phyloP scores from a whole-genome alignment of 2,113 vertebrate species.

The Macaca nemestrina region DNA sequence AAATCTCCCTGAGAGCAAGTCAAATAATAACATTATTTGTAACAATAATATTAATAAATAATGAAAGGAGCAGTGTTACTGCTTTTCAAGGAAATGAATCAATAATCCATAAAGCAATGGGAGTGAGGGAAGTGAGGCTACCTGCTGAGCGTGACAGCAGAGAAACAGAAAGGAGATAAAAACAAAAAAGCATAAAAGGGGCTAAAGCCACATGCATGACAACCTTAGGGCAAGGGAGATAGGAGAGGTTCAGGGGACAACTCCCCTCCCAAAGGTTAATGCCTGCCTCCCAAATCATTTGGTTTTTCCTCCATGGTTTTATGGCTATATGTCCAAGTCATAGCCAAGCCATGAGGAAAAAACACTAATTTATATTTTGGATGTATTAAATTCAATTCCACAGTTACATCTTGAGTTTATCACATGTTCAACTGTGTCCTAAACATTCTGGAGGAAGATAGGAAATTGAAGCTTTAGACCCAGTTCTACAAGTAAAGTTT shows the following conservation, averaged over 20 bases:
- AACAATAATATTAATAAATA: slow-evolving; percentile 68
- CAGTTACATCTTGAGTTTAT: not conserved
- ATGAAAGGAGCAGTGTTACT: slow-evolving; percentile 68
- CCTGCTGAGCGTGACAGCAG: not conserved
- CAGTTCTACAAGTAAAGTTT: not conserved
- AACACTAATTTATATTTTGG: not conserved
- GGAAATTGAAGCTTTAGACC: not conserved
- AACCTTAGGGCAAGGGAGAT: not conserved
- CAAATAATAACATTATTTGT: slow-evolving; percentile 57
- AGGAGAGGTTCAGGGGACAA: not conserved
- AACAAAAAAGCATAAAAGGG: not conserved
- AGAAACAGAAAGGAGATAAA: not conserved
- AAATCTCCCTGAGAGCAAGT: slow-evolving; percentile 56
- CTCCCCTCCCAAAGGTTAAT: not conserved
- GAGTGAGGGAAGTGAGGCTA: slow-evolving; percentile 12
- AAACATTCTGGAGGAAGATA: rapidly evolving
- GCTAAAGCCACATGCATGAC: not conserved
- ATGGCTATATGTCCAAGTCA: not conserved
- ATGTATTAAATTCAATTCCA: not conserved
- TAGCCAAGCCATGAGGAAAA: not conserved
- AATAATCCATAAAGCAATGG: slow-evolving; percentile 61
- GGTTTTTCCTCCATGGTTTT: not conserved
- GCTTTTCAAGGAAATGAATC: slow-evolving; percentile 78
- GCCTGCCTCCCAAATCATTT: not conserved
- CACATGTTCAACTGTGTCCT: not conserved